These are phyloP conservation scores for Andrena bucephala DNA, from an alignment of 2,888 invertebrate genomes.

Conservation along the genomic window DNA sequence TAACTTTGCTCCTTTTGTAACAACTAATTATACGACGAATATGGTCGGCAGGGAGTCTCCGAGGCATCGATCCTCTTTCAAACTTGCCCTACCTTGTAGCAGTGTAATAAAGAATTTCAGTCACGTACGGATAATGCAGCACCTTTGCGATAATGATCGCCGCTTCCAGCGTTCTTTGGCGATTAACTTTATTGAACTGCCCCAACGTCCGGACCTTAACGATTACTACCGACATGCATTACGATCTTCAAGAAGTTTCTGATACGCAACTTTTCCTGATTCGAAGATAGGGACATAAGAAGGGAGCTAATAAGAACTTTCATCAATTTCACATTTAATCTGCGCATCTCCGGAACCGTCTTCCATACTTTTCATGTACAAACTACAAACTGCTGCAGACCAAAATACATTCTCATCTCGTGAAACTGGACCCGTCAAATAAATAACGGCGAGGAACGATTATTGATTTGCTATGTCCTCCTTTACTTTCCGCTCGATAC, in stretches of 20 bases:
- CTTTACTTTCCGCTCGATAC: no score
- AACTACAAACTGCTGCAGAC: no score
- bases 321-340: no score
- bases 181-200: conserved; percentile 52
- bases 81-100: background rate
- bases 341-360: no score
- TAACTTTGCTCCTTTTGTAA: conserved; percentile 14
- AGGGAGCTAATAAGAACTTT: no score
- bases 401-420: no score
- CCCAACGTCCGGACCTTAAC: conserved; percentile 39
- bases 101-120: conserved; percentile 4
- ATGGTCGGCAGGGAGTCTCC: background rate
- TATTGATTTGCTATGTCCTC: no score
- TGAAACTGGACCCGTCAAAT: no score
- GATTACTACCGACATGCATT: conserved; percentile 34
- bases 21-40: conserved; percentile 7
- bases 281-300: no score
- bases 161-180: conserved; percentile 17
- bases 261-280: no score
- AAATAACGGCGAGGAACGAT: no score
- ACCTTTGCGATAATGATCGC: conserved; percentile 23
- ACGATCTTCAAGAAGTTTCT: conserved; percentile 7
- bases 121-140: conserved; percentile 25
- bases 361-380: no score
- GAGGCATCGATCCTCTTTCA: background rate